Conservation (phyloP, 92 coral and sea anemone genomes). For the Blastomussa wellsi region DNA sequence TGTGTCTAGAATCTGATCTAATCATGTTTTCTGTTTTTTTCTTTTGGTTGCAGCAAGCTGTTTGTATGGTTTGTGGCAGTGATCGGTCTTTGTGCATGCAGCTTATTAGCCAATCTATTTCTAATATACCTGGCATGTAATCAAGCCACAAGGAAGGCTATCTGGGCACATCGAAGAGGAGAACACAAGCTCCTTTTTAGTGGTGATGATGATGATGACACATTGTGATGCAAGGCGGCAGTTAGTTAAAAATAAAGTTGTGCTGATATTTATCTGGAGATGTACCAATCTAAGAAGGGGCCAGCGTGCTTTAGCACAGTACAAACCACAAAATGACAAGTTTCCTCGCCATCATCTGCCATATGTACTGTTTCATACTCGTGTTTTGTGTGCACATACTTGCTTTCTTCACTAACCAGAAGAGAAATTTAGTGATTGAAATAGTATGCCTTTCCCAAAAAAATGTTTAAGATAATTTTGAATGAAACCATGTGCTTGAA, state of each 20-base stretch:
- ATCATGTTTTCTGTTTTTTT: not conserved
- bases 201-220: constrained; percentile 67
- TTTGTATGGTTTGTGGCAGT: constrained; percentile 86
- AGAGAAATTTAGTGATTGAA: too few relatives aligned
- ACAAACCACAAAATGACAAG: too few relatives aligned
- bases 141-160: constrained; percentile 35
- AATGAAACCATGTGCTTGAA: too few relatives aligned
- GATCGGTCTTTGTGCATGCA: constrained; percentile 75
- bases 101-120: constrained; percentile 81
- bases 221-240: not conserved
- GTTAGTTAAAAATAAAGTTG: not conserved
- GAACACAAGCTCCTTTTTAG: constrained; percentile 69
- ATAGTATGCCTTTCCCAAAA: too few relatives aligned
- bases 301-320: too few relatives aligned
- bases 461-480: too few relatives aligned
- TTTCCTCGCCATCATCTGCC: too few relatives aligned
- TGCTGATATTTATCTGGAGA: too few relatives aligned
- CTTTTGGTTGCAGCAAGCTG: constrained; percentile 56
- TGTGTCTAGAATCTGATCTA: not conserved
- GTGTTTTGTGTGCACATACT: too few relatives aligned
- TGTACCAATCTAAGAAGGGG: too few relatives aligned
- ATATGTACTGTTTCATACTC: too few relatives aligned
- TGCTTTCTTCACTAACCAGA: too few relatives aligned
- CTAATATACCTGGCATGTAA: constrained; percentile 78
- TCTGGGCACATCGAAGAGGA: constrained; percentile 36